Evolutionary conservation across 2,888 invertebrate species (phyloP), one percentile per base, ranked within the genome.

Genomic region (Drosophila heteroneura): DNA sequence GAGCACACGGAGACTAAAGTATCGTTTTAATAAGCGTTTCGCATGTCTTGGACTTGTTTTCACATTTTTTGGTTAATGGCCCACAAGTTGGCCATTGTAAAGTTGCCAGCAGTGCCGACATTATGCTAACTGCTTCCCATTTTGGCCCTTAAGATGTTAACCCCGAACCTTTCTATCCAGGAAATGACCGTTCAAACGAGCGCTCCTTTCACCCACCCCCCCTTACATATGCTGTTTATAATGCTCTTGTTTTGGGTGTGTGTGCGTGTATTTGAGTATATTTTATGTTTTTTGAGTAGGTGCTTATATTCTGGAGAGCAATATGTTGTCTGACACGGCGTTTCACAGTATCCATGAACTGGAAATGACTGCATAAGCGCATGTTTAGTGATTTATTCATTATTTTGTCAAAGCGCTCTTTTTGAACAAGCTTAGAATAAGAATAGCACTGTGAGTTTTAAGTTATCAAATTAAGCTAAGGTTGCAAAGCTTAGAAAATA

Each of bases 11-110:
- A 14, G 32, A n/a, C 70, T 73, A 66, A 84, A 88, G 85, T 88
- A 89, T 88, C 83, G 85, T 86, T 90, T 90, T 86, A 86, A 86
- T 86, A 86, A 86, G 89, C 76, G 78, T 74, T 88, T 86, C 83
- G 76, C 75, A 78, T 79, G 81, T 69, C 80, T 77, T 71, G 53
- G 54, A 44, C 78, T 76, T 88, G 80, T 80, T 82, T 80, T 76
- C 79, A 68, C 78, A 85, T 77, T 56, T 57, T 87, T 76, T 61
- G 69, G 76, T 76, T 90, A 86, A 86, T 90, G 85, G 90, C 81
- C 83, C 89, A 81, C 85, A 90, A 77, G 85, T 90, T 76, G 85
- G 81, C 81, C 79, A 90, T 86, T 90, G 81, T 86, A 90, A 83
- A 85, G 70, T 63, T 61, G 61, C 32, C 47, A 44, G 35, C 41